Evolutionary conservation across 2,113 vertebrate genomes (phyloP).

Genomic region (Odontesthes bonariensis): DNA sequence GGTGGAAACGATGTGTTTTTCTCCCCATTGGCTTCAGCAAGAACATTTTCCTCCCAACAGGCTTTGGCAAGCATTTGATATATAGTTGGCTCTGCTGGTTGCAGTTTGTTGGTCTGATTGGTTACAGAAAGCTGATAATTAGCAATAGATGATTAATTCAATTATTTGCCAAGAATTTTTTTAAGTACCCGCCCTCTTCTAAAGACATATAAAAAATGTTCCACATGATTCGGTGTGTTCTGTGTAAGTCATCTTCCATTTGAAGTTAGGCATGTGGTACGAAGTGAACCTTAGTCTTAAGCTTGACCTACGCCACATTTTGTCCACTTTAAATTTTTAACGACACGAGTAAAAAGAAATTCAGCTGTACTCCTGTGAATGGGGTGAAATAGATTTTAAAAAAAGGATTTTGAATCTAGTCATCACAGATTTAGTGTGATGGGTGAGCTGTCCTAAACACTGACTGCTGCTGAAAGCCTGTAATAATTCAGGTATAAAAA

Average conservation of each 20-base stretch:
- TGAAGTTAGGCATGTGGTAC: background rate
- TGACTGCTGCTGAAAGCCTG: background rate
- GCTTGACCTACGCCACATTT: background rate
- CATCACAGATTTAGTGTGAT: constrained; percentile 16
- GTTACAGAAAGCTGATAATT: background rate
- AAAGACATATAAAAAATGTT: too few relatives aligned
- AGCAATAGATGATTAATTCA: background rate
- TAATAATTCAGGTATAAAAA: constrained; percentile 50
- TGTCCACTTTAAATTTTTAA: background rate
- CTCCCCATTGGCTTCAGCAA: background rate
- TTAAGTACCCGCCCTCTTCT: too few relatives aligned
- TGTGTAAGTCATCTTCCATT: background rate
- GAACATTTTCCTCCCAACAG: background rate
- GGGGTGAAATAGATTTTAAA: background rate
- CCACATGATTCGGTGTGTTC: too few relatives aligned
- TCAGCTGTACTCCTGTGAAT: too few relatives aligned
- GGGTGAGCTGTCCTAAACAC: constrained; percentile 18
- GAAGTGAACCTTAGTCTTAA: background rate
- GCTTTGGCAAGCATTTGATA: background rate
- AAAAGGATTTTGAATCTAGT: constrained; percentile 17
- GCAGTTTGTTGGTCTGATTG: background rate
- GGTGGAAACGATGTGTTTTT: background rate
- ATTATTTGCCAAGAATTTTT: too few relatives aligned
- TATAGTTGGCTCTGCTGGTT: background rate
- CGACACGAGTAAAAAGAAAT: too few relatives aligned